Percentiles rank a stretch among this genome's conserved stretches.
Conservation (phyloP, 2,113 vertebrate species). For the Carassius auratus region DNA sequence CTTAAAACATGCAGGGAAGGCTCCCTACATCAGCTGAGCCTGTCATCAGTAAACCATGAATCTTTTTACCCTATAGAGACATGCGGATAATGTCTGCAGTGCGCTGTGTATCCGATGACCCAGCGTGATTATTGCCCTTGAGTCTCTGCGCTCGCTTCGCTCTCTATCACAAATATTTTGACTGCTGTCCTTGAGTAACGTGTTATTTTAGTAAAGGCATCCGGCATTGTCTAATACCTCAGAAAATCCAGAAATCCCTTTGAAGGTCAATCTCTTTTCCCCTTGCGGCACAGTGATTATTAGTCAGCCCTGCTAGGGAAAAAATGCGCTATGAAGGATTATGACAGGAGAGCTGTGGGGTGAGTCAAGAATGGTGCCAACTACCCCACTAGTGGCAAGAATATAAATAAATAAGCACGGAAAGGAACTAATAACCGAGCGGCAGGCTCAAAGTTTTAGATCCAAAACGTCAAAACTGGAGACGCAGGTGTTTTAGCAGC, state of each 20-base stretch:
- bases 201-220: slow-evolving; percentile 65
- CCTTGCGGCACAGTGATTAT: slow-evolving; percentile 22
- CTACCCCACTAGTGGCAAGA: slow-evolving; percentile 5
- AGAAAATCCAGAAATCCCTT: slow-evolving; percentile 71
- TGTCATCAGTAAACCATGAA: slow-evolving; percentile 10
- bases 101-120: not conserved
- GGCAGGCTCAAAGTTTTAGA: not conserved
- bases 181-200: slow-evolving; percentile 51
- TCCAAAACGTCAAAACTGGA: not conserved
- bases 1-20: not conserved
- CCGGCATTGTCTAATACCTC: slow-evolving; percentile 60
- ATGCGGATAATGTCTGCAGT: slow-evolving; percentile 7
- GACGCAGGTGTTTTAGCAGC: slow-evolving; percentile 57
- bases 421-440: not conserved
- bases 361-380: slow-evolving; percentile 27
- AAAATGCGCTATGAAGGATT: slow-evolving; percentile 39
- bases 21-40: not conserved
- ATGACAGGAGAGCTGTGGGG: slow-evolving; percentile 6
- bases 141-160: not conserved
- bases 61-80: slow-evolving; percentile 3
- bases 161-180: slow-evolving; percentile 29
- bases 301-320: slow-evolving; percentile 24
- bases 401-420: not conserved
- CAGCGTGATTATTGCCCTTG: slow-evolving; percentile 18
- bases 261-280: slow-evolving; percentile 64